A percentile compares a stretch with the other conserved stretches of the same genome.
These are phyloP conservation scores for Ibidorhyncha struthersii DNA, from an alignment of 2,113 vertebrate genomes.

Conservation along the genomic window DNA sequence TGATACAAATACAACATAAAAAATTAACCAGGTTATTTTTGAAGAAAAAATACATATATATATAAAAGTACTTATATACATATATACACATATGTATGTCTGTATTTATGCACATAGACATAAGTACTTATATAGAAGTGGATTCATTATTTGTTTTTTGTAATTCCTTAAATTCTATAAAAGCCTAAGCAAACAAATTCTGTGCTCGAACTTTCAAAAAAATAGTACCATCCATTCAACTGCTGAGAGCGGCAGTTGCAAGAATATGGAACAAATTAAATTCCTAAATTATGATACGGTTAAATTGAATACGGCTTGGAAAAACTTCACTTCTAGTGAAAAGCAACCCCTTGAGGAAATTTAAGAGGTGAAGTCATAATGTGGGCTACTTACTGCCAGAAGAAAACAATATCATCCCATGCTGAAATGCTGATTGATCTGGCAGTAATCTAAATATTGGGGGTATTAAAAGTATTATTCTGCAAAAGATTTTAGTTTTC, in stretches of 20 bases:
- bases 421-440: conserved; percentile 7
- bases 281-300: conserved; percentile 21
- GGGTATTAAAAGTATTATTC: not conserved
- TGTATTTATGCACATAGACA: not conserved
- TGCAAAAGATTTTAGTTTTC: not conserved
- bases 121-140: not conserved
- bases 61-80: not conserved
- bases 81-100: not conserved
- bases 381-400: not conserved
- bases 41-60: not conserved
- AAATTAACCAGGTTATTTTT: not conserved
- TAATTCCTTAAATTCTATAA: not conserved
- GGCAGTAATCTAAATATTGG: not conserved
- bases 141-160: not conserved
- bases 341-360: conserved; percentile 34
- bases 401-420: not conserved
- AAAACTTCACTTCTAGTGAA: conserved; percentile 34
- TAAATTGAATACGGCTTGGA: conserved; percentile 27
- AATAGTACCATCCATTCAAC: not conserved
- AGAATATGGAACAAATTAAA: conserved; percentile 42
- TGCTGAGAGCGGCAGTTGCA: not conserved
- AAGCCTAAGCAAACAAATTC: not conserved
- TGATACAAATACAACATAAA: not conserved
- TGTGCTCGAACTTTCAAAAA: not conserved
- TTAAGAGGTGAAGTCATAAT: conserved; percentile 52